A percentile compares a stretch with the other conserved stretches of the same genome.
Evolutionary conservation across 2,888 invertebrate genomes (phyloP).

Genomic region (Scaptomyza caliginosa): DNA sequence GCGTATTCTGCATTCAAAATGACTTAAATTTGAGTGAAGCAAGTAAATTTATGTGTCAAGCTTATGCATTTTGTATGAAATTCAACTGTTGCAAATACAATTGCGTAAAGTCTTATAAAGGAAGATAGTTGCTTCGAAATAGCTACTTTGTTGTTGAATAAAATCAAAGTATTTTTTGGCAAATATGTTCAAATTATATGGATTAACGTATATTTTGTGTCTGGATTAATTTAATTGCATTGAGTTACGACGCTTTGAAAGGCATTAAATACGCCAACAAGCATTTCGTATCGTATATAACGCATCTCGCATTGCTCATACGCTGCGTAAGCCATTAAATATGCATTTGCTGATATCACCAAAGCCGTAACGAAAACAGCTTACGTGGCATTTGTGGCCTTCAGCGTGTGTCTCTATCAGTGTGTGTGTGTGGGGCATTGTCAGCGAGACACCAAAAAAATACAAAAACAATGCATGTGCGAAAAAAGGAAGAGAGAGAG

Average conservation of each 20-base stretch:
- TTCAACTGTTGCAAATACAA: not conserved
- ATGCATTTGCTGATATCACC: conserved; percentile 77
- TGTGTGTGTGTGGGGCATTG: conserved; percentile 13
- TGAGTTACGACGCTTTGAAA: conserved; percentile 39
- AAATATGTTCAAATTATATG: not conserved
- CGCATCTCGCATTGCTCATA: conserved; percentile 62
- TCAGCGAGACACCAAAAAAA: conserved; percentile 17
- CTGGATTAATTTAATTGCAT: conserved; percentile 6
- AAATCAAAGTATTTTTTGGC: not conserved
- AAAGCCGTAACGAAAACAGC: conserved; percentile 75
- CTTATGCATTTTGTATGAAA: not conserved
- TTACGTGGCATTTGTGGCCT: conserved; percentile 63
- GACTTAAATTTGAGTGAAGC: conserved; percentile 6
- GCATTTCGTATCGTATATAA: conserved; percentile 35
- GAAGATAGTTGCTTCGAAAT: not conserved
- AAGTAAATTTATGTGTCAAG: not conserved
- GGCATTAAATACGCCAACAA: conserved; percentile 31
- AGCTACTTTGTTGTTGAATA: too few species aligned
- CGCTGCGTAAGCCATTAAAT: conserved; percentile 73
- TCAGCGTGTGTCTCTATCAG: conserved; percentile 13
- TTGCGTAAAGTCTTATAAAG: too few species aligned
- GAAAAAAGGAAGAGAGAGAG: conserved; percentile 12
- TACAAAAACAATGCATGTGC: conserved; percentile 50
- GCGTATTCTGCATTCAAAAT: conserved; percentile 13
- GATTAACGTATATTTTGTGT: conserved; percentile 14